Conservation (phyloP, 2,797 vertebrate genomes). For the Centroberyx gerrardi region DNA sequence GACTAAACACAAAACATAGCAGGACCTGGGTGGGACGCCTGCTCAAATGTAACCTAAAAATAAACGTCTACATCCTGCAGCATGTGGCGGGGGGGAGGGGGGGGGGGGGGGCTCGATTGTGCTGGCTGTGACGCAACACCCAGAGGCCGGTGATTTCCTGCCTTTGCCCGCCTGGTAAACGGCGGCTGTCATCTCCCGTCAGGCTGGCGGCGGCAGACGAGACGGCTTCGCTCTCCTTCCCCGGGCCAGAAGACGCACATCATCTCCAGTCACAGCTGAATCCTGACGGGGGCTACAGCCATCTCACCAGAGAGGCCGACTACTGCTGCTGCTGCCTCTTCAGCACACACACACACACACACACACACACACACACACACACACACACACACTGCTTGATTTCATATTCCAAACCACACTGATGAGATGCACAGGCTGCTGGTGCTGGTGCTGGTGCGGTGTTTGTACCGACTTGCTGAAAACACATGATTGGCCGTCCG, state of each 20-base stretch:
- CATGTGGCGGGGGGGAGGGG: neutral
- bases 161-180: constrained; percentile 65
- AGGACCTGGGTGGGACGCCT: neutral
- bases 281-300: constrained; percentile 49
- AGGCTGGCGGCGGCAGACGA: constrained; percentile 57
- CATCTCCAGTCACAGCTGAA: constrained; percentile 67
- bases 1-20: too few relatives aligned
- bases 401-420: constrained; percentile 34
- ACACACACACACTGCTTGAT: constrained; percentile 15
- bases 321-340: neutral
- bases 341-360: constrained; percentile 12
- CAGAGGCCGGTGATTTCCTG: constrained; percentile 43
- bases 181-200: constrained; percentile 68
- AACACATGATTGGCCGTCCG: constrained; percentile 44
- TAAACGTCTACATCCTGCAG: neutral
- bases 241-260: constrained; percentile 66
- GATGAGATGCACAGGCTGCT: neutral
- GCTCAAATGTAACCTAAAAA: neutral
- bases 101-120: neutral
- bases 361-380: constrained; percentile 11
- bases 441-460: neutral
- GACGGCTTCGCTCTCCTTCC: constrained; percentile 52
- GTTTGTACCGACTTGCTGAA: constrained; percentile 44
- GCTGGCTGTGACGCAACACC: constrained; percentile 53
- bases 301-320: constrained; percentile 40